Percentiles rank a stretch among this genome's conserved stretches.
Conservation (phyloP, 1,140 invertebrate species). For the Pseudomyrmex pallidus region DNA sequence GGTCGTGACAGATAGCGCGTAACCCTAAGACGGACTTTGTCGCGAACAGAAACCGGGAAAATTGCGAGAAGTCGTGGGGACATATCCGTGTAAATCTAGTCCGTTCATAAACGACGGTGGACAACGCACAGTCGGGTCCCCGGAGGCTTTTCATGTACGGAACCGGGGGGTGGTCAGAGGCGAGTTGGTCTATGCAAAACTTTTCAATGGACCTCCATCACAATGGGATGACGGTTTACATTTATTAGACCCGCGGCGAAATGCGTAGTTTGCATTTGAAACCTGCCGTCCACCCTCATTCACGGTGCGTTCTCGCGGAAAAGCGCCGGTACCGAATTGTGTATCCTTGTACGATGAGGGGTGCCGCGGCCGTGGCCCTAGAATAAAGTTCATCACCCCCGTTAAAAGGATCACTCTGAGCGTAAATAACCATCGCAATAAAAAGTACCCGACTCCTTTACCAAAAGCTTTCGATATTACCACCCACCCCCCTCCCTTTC, state of each 20-base stretch:
- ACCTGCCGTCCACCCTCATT: constrained; percentile 59
- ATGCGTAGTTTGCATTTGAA: constrained; percentile 76
- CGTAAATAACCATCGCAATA: constrained; percentile 22
- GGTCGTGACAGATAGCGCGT: neutral
- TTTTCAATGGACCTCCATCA: constrained; percentile 78
- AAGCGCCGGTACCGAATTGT: constrained; percentile 29
- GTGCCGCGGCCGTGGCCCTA: neutral
- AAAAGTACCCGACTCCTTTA: neutral
- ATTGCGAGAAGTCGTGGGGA: constrained; percentile 61
- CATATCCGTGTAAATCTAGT: constrained; percentile 59
- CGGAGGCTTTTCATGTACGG: constrained; percentile 60
- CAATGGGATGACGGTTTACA: constrained; percentile 78
- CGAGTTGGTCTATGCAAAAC: constrained; percentile 68
- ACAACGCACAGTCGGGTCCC: constrained; percentile 72
- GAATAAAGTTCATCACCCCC: constrained; percentile 53
- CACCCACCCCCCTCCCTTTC: too few species aligned
- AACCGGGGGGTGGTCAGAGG: constrained; percentile 16
- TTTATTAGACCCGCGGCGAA: constrained; percentile 79
- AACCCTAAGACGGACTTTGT: neutral
- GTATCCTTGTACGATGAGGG: constrained; percentile 45
- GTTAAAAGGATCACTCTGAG: constrained; percentile 47
- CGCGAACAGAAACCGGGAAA: constrained; percentile 57
- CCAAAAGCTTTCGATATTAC: too few species aligned
- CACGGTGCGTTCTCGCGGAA: constrained; percentile 59
- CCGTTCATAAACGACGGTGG: constrained; percentile 41